phyloP scores from a whole-genome alignment of 2,113 vertebrate genomes.

The Lepus americanus region DNA sequence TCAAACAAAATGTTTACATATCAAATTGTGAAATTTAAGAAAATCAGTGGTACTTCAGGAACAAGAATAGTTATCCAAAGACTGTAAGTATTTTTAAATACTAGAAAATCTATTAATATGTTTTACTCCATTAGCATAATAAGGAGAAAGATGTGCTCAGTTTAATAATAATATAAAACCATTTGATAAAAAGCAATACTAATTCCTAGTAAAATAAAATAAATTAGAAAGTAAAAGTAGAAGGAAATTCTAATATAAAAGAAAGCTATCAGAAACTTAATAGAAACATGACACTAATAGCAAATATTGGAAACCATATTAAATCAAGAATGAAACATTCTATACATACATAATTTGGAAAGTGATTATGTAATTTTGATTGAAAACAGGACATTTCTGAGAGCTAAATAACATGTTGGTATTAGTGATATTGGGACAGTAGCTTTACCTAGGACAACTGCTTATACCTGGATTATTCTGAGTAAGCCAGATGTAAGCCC shows the following conservation, averaged over 20 bases:
- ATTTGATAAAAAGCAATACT: background rate
- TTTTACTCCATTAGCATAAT: background rate
- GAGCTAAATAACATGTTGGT: background rate
- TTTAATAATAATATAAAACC: background rate
- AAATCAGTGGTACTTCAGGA: background rate
- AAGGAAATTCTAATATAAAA: background rate
- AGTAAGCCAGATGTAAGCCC: background rate
- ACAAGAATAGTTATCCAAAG: background rate
- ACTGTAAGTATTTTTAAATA: background rate
- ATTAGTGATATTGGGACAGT: background rate
- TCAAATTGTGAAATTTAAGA: background rate
- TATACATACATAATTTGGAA: background rate
- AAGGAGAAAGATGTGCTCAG: background rate
- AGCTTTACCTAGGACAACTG: background rate
- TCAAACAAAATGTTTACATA: background rate
- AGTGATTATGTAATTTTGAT: background rate
- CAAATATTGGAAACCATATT: background rate
- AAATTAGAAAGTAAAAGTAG: background rate
- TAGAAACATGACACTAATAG: background rate
- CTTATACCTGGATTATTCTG: background rate
- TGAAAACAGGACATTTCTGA: background rate
- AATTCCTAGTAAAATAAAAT: background rate
- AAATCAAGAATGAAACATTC: background rate
- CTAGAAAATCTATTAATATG: background rate
- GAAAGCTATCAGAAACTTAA: background rate